Evolutionary conservation across 1,140 invertebrate species (phyloP).

Genomic region (Epicauta chinensis): DNA sequence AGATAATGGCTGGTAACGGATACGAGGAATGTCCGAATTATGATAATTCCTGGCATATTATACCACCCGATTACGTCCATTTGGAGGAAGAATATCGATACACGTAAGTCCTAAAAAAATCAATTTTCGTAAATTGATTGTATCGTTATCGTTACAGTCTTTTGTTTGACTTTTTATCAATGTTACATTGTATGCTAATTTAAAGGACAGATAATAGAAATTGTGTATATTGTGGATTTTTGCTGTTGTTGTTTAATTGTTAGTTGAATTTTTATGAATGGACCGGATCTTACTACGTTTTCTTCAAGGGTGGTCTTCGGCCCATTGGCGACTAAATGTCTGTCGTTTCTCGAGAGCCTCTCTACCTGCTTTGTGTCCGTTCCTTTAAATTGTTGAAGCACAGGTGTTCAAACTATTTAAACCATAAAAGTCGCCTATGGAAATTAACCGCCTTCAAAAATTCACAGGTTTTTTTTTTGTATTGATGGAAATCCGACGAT

Average conservation of each 20-base stretch:
- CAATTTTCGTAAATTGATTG: background rate
- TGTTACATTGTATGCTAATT: too few relatives aligned
- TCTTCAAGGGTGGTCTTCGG: constrained; percentile 18
- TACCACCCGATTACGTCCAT: constrained; percentile 60
- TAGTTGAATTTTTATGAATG: constrained; percentile 11
- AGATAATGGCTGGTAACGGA: constrained; percentile 23
- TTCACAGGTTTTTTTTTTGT: too few relatives aligned
- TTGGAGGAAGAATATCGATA: constrained; percentile 56
- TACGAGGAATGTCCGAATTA: constrained; percentile 42
- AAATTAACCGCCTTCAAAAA: too few relatives aligned
- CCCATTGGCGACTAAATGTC: constrained; percentile 17
- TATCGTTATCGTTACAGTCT: background rate
- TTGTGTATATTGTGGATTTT: too few relatives aligned
- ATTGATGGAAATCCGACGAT: too few relatives aligned
- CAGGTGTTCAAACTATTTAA: constrained; percentile 17
- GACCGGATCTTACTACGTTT: constrained; percentile 17
- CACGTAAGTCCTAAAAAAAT: constrained; percentile 35
- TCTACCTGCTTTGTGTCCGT: background rate
- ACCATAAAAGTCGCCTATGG: constrained; percentile 1
- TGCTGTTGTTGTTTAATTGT: too few relatives aligned
- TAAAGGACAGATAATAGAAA: too few relatives aligned
- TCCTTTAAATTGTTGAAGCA: constrained; percentile 7
- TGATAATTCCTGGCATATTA: constrained; percentile 59
- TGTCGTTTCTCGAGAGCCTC: background rate
- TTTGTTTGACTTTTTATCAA: too few relatives aligned